These are phyloP conservation scores for Paedocypris micromegethes DNA, from an alignment of 2,797 vertebrate species.

Conservation along the genomic window DNA sequence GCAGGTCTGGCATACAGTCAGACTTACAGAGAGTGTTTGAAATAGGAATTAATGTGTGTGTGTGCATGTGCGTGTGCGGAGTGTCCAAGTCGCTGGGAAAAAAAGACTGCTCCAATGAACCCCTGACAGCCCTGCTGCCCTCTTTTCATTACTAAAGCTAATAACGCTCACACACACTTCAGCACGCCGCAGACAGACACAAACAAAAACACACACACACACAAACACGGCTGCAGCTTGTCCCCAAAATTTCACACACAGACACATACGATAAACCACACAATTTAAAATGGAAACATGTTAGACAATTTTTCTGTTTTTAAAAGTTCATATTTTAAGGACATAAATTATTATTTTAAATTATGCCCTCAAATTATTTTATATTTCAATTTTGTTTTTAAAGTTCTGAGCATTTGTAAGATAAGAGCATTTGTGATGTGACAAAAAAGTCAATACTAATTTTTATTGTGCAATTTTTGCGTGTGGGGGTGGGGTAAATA, in stretches of 20 bases:
- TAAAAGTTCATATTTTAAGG: background rate
- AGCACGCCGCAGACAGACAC: constrained; percentile 62
- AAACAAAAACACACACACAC: constrained; percentile 40
- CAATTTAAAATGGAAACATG: too few species aligned
- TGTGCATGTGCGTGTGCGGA: constrained; percentile 24
- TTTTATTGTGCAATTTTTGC: too few species aligned
- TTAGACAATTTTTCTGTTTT: background rate
- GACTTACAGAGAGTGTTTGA: constrained; percentile 41
- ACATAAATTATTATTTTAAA: too few species aligned
- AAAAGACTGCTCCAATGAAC: constrained; percentile 62
- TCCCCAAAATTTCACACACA: constrained; percentile 8
- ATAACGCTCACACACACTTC: constrained; percentile 65
- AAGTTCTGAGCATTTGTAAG: too few species aligned
- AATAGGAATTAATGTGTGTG: constrained; percentile 20
- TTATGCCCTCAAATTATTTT: too few species aligned
- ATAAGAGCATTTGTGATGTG: too few species aligned
- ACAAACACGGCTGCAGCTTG: constrained; percentile 9
- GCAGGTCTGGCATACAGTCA: constrained; percentile 3
- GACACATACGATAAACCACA: background rate
- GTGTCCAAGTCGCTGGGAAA: constrained; percentile 15
- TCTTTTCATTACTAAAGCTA: constrained; percentile 74
- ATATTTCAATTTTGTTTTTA: too few species aligned
- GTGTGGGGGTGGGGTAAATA: too few species aligned
- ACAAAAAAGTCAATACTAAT: too few species aligned
- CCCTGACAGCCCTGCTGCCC: constrained; percentile 60